phyloP scores from a whole-genome alignment of 2,888 invertebrate species.

The Colostygia pectinataria region DNA sequence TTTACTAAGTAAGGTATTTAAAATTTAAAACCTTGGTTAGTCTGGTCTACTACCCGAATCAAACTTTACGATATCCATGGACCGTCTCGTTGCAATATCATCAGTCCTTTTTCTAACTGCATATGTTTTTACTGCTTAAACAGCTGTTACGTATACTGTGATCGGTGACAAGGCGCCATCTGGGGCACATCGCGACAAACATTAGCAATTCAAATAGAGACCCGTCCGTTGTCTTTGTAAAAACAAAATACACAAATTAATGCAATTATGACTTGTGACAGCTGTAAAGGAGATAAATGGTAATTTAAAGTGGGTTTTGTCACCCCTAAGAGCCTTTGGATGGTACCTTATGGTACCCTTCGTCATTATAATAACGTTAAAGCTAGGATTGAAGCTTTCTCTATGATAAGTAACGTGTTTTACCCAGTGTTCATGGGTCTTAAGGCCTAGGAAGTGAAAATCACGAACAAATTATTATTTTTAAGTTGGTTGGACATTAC shows the following conservation, averaged over 20 bases:
- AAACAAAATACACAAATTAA: conserved; percentile 51
- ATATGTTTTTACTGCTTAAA: background rate
- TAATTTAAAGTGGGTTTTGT: conserved; percentile 20
- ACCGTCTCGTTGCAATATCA: no score
- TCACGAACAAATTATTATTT: no score
- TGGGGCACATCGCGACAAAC: conserved; percentile 34
- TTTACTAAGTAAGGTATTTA: no score
- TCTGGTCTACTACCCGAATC: no score
- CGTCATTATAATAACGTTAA: background rate
- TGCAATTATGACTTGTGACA: conserved; percentile 48
- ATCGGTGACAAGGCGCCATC: conserved; percentile 44
- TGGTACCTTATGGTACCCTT: conserved; percentile 2
- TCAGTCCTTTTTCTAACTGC: background rate
- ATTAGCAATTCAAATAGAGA: conserved; percentile 53
- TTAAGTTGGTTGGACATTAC: no score
- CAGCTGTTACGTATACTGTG: conserved; percentile 5
- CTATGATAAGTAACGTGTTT: background rate
- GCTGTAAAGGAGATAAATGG: conserved; percentile 38
- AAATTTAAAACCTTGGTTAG: no score
- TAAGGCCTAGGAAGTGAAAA: no score
- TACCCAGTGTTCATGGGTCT: no score
- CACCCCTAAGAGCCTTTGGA: conserved; percentile 5
- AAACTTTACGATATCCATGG: no score
- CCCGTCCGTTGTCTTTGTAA: conserved; percentile 39
- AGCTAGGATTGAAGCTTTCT: background rate